Percentiles rank a stretch among this genome's conserved stretches.
phyloP scores from a whole-genome alignment of 1,140 invertebrate genomes.

The Oscheius sp. region DNA sequence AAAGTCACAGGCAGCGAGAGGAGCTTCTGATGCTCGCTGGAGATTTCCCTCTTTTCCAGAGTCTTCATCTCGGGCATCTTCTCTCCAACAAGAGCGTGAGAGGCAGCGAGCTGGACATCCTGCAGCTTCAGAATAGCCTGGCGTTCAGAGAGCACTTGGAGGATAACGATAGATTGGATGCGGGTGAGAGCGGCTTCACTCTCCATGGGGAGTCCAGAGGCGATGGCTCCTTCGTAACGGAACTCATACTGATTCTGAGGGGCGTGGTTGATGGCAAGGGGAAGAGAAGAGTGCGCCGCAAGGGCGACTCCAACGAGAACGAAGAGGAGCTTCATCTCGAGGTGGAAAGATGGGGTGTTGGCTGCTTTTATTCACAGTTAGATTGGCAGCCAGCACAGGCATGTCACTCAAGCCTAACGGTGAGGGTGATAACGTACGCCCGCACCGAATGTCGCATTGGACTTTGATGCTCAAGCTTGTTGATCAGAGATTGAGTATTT shows the following conservation, averaged over 20 bases:
- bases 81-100: constrained; percentile 1
- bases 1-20: constrained; percentile 28
- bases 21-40: constrained; percentile 24
- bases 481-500: too few species aligned
- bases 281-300: constrained; percentile 19
- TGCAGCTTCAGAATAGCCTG: neutral
- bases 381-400: neutral
- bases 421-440: too few species aligned
- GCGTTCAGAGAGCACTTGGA: constrained; percentile 17
- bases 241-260: constrained; percentile 18
- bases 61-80: constrained; percentile 18
- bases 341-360: neutral
- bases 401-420: neutral
- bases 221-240: constrained; percentile 17
- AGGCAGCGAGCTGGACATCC: constrained; percentile 21
- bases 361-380: neutral
- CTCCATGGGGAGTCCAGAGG: constrained; percentile 18
- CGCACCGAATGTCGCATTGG: too few species aligned
- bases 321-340: constrained; percentile 29
- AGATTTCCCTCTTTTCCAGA: constrained; percentile 24
- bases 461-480: too few species aligned
- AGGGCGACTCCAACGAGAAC: constrained; percentile 13
- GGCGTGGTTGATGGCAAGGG: neutral
- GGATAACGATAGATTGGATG: constrained; percentile 13
- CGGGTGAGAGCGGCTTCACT: constrained; percentile 12